Percentiles rank a stretch among this genome's conserved stretches.
Evolutionary conservation across 1,140 invertebrate species (phyloP).

Genomic region (Archegozetes longisetosus): DNA sequence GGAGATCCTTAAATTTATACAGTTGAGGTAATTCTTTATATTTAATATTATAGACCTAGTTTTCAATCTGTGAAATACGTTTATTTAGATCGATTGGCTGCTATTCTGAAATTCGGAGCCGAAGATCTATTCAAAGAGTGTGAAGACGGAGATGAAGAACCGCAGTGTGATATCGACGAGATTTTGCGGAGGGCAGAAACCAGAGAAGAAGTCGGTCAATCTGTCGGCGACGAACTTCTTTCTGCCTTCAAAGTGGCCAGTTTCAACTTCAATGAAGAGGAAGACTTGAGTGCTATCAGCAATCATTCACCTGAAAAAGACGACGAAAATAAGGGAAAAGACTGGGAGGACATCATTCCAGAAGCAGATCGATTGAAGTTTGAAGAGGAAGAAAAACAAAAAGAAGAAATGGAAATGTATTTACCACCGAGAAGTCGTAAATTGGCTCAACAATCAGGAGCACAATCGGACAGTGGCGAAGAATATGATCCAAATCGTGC

Average conservation of each 20-base stretch:
- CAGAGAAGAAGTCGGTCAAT: conserved; percentile 56
- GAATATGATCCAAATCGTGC: conserved; percentile 18
- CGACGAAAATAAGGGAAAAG: conserved; percentile 19
- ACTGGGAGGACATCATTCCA: conserved; percentile 90
- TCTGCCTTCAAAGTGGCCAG: conserved; percentile 89
- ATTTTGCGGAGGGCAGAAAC: conserved; percentile 90
- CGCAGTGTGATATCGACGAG: conserved; percentile 95
- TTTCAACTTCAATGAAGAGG: conserved; percentile 89
- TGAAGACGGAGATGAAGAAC: conserved; percentile 80
- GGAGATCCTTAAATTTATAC: no score
- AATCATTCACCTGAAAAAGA: neutral
- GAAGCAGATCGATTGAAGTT: conserved; percentile 74
- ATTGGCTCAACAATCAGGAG: conserved; percentile 22
- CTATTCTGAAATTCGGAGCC: conserved; percentile 96
- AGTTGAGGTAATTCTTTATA: no score
- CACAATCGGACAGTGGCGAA: conserved; percentile 22
- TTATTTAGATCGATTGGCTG: no score
- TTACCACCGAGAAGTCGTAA: conserved; percentile 59
- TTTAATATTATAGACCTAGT: no score
- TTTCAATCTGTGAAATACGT: no score
- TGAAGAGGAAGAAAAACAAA: conserved; percentile 76
- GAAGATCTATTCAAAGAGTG: conserved; percentile 97
- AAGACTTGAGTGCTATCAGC: conserved; percentile 26
- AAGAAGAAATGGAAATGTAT: conserved; percentile 88
- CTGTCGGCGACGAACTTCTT: conserved; percentile 75